Conservation (phyloP, 2,797 vertebrate species). For the Tangara arthus region DNA sequence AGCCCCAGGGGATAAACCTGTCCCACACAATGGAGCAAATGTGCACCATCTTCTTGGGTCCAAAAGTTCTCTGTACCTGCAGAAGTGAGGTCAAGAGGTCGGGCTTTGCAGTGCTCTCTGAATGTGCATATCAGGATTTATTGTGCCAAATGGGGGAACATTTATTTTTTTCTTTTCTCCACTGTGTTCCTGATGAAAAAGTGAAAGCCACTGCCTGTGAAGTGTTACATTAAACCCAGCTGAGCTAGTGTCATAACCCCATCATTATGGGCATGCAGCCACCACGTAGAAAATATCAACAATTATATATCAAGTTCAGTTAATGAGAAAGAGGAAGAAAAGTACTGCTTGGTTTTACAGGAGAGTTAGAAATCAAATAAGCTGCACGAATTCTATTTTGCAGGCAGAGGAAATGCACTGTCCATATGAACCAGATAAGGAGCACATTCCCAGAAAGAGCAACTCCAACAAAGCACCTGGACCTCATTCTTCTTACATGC, state of each 20-base stretch:
- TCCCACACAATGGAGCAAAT: background rate
- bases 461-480: background rate
- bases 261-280: background rate
- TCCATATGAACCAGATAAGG: background rate
- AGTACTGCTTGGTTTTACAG: background rate
- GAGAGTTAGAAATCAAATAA: background rate
- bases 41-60: background rate
- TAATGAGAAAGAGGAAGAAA: background rate
- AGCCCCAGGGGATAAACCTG: background rate
- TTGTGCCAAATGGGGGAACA: background rate
- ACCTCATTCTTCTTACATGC: background rate
- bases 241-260: background rate
- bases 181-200: background rate
- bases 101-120: background rate
- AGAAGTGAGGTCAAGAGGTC: background rate
- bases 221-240: background rate
- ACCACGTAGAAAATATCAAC: background rate
- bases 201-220: background rate
- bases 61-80: background rate
- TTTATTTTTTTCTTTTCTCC: background rate
- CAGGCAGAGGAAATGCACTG: background rate
- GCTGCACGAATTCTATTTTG: background rate
- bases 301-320: background rate
- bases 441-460: background rate
- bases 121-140: background rate